Percentiles rank a stretch among this genome's conserved stretches.
Conservation (phyloP, 2,888 invertebrate species). For the Volucella inflata region DNA sequence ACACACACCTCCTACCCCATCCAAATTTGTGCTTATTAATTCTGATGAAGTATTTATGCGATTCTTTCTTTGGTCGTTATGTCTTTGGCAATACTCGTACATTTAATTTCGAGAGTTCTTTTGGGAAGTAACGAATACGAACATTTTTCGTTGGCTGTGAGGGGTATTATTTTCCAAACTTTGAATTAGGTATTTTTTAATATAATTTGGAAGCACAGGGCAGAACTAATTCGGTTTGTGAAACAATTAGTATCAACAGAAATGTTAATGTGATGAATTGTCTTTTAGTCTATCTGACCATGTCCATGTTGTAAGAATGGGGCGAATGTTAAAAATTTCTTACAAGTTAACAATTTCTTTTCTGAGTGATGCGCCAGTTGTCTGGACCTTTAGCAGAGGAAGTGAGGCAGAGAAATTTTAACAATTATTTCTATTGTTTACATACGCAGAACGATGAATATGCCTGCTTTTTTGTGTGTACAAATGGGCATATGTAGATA, state of each 20-base stretch:
- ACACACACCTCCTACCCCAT: too few species aligned
- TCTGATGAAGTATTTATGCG: too few species aligned
- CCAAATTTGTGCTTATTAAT: background rate
- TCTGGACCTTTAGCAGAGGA: background rate
- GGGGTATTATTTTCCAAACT: background rate
- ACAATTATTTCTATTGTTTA: too few species aligned
- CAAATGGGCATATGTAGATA: too few species aligned
- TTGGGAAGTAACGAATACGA: too few species aligned
- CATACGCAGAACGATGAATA: too few species aligned
- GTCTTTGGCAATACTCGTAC: conserved; percentile 4
- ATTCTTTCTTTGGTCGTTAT: background rate
- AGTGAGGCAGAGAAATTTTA: too few species aligned
- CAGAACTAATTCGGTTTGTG: conserved; percentile 4
- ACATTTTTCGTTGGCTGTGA: too few species aligned
- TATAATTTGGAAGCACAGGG: background rate
- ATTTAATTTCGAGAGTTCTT: conserved; percentile 11
- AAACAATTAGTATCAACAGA: conserved; percentile 21
- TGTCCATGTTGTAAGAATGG: background rate
- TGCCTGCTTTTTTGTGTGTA: too few species aligned
- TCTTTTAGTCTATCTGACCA: too few species aligned
- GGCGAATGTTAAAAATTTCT: background rate
- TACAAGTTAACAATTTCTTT: background rate
- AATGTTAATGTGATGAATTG: background rate
- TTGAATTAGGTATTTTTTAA: conserved; percentile 17
- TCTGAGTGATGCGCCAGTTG: background rate